phyloP scores from a whole-genome alignment of 2,797 vertebrate genomes.

The Coranthus polyacanthus region DNA sequence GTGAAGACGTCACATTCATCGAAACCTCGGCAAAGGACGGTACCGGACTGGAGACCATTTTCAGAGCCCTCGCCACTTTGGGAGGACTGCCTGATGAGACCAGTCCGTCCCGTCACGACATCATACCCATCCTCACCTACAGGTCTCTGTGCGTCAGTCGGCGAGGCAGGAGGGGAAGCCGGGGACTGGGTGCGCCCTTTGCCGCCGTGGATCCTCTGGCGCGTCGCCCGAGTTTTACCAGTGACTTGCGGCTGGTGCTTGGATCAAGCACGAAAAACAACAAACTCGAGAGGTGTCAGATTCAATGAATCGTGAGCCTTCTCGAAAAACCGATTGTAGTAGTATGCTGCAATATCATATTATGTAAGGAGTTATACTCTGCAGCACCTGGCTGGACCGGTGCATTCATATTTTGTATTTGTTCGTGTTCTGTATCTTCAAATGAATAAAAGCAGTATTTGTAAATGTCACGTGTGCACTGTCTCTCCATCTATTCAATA shows the following conservation, averaged over 20 bases:
- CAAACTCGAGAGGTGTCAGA: slow-evolving; percentile 85
- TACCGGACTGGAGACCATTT: slow-evolving; percentile 75
- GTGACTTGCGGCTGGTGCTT: slow-evolving; percentile 82
- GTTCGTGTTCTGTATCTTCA: slow-evolving; percentile 14
- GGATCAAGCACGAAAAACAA: slow-evolving; percentile 78
- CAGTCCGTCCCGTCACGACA: slow-evolving; percentile 75
- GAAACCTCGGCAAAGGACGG: slow-evolving; percentile 83
- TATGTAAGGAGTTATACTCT: slow-evolving; percentile 86
- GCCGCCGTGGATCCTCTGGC: slow-evolving; percentile 81
- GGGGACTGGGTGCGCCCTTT: slow-evolving; percentile 60
- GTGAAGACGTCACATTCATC: slow-evolving; percentile 68
- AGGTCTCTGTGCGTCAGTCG: slow-evolving; percentile 67
- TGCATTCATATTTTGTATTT: slow-evolving; percentile 49
- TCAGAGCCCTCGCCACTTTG: slow-evolving; percentile 70
- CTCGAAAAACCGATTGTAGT: slow-evolving; percentile 78
- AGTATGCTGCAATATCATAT: slow-evolving; percentile 81
- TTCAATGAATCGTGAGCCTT: slow-evolving; percentile 84
- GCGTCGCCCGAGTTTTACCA: slow-evolving; percentile 83
- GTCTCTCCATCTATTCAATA: background rate
- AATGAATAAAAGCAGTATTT: slow-evolving; percentile 45
- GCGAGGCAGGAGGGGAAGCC: slow-evolving; percentile 60
- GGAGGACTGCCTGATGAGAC: slow-evolving; percentile 82
- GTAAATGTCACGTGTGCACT: background rate
- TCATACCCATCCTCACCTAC: slow-evolving; percentile 78
- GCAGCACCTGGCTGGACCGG: slow-evolving; percentile 82